A percentile compares a stretch with the other conserved stretches of the same genome.
These are phyloP conservation scores for Penaeus monodon DNA, from an alignment of 2,888 invertebrate genomes.

Conservation along the genomic window DNA sequence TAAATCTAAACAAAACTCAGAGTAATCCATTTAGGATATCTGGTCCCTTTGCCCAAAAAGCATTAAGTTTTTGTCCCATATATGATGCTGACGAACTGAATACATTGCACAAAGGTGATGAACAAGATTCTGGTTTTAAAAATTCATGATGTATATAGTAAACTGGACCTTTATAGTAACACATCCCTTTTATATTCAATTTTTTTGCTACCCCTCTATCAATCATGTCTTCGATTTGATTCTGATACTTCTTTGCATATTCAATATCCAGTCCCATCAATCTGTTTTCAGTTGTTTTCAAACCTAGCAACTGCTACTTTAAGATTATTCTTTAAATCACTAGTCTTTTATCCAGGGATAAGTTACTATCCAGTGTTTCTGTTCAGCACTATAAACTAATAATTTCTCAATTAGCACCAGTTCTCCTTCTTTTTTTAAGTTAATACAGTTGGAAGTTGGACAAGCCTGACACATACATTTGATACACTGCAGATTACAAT, in stretches of 20 bases:
- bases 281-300: neutral
- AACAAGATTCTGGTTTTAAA: conserved; percentile 16
- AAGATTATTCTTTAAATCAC: neutral
- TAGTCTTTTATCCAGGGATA: conserved; percentile 23
- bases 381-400: neutral
- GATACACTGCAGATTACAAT: neutral
- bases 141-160: conserved; percentile 32
- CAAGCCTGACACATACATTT: conserved; percentile 9
- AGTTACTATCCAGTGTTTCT: conserved; percentile 15
- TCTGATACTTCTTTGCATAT: conserved; percentile 2
- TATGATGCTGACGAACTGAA: conserved; percentile 34
- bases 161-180: conserved; percentile 18
- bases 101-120: conserved; percentile 26
- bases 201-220: conserved; percentile 17
- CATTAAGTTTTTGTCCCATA: conserved; percentile 13
- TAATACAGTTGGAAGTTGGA: neutral
- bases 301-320: neutral
- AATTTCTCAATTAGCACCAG: conserved; percentile 3
- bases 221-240: conserved; percentile 33
- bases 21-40: conserved; percentile 27
- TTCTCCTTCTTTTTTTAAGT: conserved; percentile 8
- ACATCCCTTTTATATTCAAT: conserved; percentile 1
- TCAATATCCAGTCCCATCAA: neutral
- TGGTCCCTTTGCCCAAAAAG: conserved; percentile 30
- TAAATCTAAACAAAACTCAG: conserved; percentile 30